Base-by-base conservation (phyloP, 35 echinoderm and acorn worm species). In the Heliocidaris erythrogramma region DNA sequence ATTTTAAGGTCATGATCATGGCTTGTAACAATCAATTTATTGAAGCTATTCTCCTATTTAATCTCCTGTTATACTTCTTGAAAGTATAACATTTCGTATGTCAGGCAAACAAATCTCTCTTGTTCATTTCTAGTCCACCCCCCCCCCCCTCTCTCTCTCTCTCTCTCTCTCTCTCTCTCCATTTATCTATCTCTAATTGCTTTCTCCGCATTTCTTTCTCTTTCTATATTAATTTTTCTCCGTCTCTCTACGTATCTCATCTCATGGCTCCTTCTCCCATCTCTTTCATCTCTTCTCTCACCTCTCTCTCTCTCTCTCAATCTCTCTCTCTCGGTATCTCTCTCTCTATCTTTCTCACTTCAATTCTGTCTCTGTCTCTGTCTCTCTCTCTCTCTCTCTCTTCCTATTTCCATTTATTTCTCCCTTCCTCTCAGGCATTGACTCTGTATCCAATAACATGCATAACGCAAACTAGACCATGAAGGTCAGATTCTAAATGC, bases 91-190 rank as follows among this genome's bases (percentile, higher is more conserved):
- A 29, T 84, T 42, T 84, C n/a, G n/a, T n/a, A 29, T 29, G n/a
- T 84, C 47, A 30, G 13, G 30, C 88, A 2, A 14, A 30, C 47
- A 32, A 14, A 18, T n/a, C 90, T 10, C 49, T 2, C 49, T 35
- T 0, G 5, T 24, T 24, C 1, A 17, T 35, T 35, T 92, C 47
- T 48, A 9, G 2, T 11, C 24, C 90, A 9, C 49, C 90, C 49
- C 49, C 90, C 32, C 49, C 47, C 49, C 49, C 90, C 32, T n/a
- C n/a, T n/a, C n/a, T n/a, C n/a, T n/a, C n/a, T n/a, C 30, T 92
- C 90, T 92, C 30, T 92, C 90, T 92, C 49, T 92, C 90, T 92
- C 24, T 52, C 49, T 92, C 90, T 92, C 49, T 52, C 49, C 48
- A 5, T 92, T 0, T 52, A 9, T 92, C 90, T 32, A 9, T 52